Conservation (phyloP, 2,797 vertebrate species). For the Crotalus adamanteus region DNA sequence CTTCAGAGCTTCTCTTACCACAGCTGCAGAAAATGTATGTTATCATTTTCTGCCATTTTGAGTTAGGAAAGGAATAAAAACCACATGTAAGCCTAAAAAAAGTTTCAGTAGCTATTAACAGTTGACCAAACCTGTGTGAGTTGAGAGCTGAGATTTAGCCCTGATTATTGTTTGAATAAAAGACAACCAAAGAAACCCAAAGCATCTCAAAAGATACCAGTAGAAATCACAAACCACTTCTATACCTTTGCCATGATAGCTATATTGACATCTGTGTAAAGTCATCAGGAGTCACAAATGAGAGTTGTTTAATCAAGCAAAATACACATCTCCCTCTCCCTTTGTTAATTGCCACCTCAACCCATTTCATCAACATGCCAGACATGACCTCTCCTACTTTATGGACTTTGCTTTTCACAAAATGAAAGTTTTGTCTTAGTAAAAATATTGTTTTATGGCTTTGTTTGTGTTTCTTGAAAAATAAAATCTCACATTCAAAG, state of each 20-base stretch:
- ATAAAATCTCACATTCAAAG: rapidly evolving
- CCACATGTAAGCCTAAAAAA: background rate
- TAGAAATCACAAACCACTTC: background rate
- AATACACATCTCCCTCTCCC: background rate
- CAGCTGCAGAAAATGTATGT: background rate
- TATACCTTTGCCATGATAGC: background rate
- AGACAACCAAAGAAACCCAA: background rate
- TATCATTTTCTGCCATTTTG: background rate
- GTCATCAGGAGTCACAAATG: background rate
- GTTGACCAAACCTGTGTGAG: background rate
- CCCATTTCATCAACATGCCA: background rate
- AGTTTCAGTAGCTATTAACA: background rate
- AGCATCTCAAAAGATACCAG: background rate
- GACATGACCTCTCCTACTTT: background rate
- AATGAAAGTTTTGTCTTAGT: background rate
- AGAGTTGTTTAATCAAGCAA: background rate
- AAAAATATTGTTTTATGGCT: background rate
- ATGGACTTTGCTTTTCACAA: background rate
- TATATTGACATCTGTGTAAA: background rate
- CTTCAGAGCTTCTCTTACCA: background rate
- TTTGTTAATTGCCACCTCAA: background rate
- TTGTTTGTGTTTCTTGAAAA: background rate
- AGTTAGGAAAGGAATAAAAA: background rate
- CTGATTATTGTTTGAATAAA: background rate
- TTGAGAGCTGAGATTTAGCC: background rate